phyloP scores from a whole-genome alignment of 23 tunicate genomes.

The Ascidia mentula region DNA sequence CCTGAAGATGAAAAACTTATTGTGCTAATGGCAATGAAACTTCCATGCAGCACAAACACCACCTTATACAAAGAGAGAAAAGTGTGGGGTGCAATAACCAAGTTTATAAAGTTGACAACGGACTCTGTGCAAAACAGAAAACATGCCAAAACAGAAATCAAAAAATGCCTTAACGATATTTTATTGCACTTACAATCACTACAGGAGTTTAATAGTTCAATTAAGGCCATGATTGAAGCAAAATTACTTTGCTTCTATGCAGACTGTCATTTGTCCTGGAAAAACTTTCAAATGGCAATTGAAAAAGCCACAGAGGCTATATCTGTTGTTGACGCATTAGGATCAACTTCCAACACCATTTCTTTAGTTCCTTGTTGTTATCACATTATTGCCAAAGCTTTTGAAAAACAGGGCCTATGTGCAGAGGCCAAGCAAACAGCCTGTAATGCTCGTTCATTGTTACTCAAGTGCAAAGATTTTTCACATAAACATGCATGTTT shows the following conservation, averaged over 20 bases:
- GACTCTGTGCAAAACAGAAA: background rate
- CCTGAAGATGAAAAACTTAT: background rate
- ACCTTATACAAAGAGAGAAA: background rate
- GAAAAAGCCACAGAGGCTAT: background rate
- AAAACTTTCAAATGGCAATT: background rate
- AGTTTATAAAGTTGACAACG: background rate
- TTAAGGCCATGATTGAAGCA: background rate
- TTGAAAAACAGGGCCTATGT: background rate
- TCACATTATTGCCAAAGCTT: background rate
- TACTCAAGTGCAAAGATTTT: background rate
- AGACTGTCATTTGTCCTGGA: background rate
- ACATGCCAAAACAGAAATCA: background rate
- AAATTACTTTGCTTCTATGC: background rate
- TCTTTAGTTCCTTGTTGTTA: background rate
- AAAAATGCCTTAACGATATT: background rate
- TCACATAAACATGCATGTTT: background rate
- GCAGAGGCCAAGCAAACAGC: background rate
- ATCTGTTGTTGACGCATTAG: background rate
- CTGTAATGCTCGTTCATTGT: background rate
- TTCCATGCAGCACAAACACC: background rate
- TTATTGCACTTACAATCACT: background rate
- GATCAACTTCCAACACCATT: background rate
- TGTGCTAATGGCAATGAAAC: background rate
- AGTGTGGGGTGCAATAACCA: background rate
- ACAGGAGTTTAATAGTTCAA: background rate